Evolutionary conservation across 1,140 invertebrate species (phyloP).

Genomic region (Temnothorax curvispinosus): DNA sequence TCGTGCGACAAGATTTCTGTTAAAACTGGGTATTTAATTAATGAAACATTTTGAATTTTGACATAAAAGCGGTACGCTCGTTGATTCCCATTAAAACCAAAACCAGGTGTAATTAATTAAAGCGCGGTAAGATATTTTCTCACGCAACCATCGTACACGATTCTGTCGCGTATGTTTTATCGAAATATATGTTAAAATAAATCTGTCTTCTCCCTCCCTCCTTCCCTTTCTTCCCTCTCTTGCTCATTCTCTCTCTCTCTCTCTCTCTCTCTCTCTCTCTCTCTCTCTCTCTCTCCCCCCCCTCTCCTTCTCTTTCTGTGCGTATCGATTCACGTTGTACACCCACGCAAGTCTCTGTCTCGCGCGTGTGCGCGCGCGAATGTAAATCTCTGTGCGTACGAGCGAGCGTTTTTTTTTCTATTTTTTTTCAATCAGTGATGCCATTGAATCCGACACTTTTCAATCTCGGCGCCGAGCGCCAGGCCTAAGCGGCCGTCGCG

Average conservation of each 20-base stretch:
- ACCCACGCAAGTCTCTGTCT: neutral
- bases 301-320: neutral
- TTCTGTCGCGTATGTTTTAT: neutral
- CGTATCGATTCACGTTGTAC: conserved; percentile 8
- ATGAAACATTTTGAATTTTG: conserved; percentile 37
- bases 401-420: too few relatives aligned
- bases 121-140: conserved; percentile 19
- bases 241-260: neutral
- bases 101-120: conserved; percentile 44
- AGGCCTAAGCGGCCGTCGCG: conserved; percentile 3
- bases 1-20: neutral
- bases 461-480: neutral
- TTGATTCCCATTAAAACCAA: conserved; percentile 21
- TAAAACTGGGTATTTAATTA: conserved; percentile 31
- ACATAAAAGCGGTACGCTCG: neutral
- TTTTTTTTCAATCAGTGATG: conserved; percentile 28
- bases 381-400: neutral
- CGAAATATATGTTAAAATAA: conserved; percentile 11
- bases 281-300: too few relatives aligned
- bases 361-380: neutral
- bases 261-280: neutral
- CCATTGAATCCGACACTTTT: conserved; percentile 38
- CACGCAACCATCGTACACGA: neutral
- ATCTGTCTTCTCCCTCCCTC: neutral
- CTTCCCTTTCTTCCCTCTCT: neutral